Evolutionary conservation across 1,140 invertebrate genomes (phyloP).

Genomic region (Hycleus cichorii): DNA sequence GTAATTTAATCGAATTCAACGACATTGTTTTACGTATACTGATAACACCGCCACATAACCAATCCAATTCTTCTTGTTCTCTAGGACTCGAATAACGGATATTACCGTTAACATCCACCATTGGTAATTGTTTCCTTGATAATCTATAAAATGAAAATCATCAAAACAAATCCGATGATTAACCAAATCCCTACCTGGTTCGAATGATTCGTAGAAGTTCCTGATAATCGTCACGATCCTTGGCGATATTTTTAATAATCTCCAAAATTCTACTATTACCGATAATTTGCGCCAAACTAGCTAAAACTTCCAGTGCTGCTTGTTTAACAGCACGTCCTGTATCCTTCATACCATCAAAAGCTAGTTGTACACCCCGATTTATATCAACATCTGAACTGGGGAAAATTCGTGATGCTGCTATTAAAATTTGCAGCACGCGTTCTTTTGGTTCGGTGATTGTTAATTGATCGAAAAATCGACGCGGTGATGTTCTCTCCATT

Average conservation of each 20-base stretch:
- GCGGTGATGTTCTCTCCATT: constrained; percentile 3
- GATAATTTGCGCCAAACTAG: constrained; percentile 67
- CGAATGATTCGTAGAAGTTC: constrained; percentile 47
- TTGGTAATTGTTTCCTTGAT: constrained; percentile 36
- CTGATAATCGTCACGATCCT: constrained; percentile 40
- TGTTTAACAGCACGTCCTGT: constrained; percentile 66
- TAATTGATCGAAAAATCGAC: neutral
- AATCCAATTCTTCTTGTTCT: constrained; percentile 34
- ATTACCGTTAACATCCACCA: constrained; percentile 33
- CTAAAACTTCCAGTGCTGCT: constrained; percentile 71
- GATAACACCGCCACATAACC: constrained; percentile 22
- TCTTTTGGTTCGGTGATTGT: constrained; percentile 31
- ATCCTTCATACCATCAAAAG: constrained; percentile 56
- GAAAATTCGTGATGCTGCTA: constrained; percentile 68
- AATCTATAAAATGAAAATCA: constrained; percentile 22
- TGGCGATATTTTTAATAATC: constrained; percentile 43
- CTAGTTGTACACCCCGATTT: constrained; percentile 48
- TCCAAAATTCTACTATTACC: constrained; percentile 46
- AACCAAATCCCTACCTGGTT: constrained; percentile 32
- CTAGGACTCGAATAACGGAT: constrained; percentile 34
- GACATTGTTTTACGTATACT: constrained; percentile 1
- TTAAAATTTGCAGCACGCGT: constrained; percentile 68
- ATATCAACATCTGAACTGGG: constrained; percentile 69
- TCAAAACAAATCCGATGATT: neutral
- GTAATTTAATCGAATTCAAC: constrained; percentile 3